phyloP scores from a whole-genome alignment of 2,888 invertebrate species.

The Agrypnus murinus region DNA sequence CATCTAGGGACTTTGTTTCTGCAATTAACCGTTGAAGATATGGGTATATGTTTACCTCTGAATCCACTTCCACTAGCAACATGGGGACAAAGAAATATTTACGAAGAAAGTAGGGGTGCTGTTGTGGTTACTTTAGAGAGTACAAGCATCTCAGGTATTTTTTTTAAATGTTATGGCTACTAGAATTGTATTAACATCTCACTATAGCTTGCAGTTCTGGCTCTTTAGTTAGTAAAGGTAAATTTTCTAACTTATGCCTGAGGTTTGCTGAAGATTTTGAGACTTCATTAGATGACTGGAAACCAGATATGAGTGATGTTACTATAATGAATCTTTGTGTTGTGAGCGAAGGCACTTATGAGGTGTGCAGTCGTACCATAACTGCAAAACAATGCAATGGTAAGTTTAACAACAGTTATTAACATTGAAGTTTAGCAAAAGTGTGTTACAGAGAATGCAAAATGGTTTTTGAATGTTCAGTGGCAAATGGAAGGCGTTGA shows the following conservation, averaged over 20 bases:
- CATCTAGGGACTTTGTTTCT: constrained; percentile 93
- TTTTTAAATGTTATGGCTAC: not conserved
- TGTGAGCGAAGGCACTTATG: constrained; percentile 99
- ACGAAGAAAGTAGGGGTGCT: constrained; percentile 91
- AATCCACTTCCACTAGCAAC: constrained; percentile 85
- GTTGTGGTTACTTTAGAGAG: constrained; percentile 97
- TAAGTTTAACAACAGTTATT: constrained; percentile 62
- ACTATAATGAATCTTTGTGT: constrained; percentile 93
- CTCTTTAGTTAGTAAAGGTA: constrained; percentile 95
- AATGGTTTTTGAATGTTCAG: constrained; percentile 98
- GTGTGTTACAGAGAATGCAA: constrained; percentile 86
- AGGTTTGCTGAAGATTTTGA: constrained; percentile 98
- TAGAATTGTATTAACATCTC: not conserved
- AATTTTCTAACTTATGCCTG: constrained; percentile 92
- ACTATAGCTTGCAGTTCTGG: constrained; percentile 91
- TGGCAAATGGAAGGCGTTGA: constrained; percentile 99
- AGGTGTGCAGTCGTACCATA: constrained; percentile 95
- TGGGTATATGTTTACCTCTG: constrained; percentile 95
- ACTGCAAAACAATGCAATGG: constrained; percentile 87
- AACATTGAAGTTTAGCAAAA: not conserved
- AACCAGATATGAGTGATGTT: constrained; percentile 87
- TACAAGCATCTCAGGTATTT: constrained; percentile 85
- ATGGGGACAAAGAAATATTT: constrained; percentile 79
- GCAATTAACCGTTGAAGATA: constrained; percentile 95
- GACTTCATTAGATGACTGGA: constrained; percentile 97